phyloP scores from a whole-genome alignment of 1,140 invertebrate genomes.

The Cylas formicarius region DNA sequence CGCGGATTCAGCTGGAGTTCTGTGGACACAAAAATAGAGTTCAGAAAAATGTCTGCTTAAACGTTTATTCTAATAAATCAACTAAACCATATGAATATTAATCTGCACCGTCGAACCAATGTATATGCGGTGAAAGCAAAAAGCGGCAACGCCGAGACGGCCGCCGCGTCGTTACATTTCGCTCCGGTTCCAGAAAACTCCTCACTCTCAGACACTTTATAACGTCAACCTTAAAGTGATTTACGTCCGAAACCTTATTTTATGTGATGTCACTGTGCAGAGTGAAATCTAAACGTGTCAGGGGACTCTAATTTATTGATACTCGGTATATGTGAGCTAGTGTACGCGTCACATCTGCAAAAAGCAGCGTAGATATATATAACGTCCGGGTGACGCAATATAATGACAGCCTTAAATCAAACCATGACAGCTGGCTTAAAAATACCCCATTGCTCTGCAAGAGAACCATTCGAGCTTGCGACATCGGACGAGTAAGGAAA shows the following conservation, averaged over 20 bases:
- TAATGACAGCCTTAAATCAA: slow-evolving; percentile 27
- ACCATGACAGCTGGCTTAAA: slow-evolving; percentile 25
- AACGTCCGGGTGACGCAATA: slow-evolving; percentile 24
- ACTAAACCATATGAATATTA: too few species aligned
- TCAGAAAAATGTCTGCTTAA: too few species aligned
- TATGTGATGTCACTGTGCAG: slow-evolving; percentile 28
- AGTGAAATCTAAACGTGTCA: slow-evolving; percentile 32
- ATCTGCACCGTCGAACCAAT: too few species aligned
- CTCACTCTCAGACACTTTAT: too few species aligned
- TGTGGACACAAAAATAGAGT: too few species aligned
- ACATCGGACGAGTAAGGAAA: too few species aligned
- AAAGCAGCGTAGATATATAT: slow-evolving; percentile 27
- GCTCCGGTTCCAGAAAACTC: too few species aligned
- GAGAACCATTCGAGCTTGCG: too few species aligned
- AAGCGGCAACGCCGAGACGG: slow-evolving; percentile 15
- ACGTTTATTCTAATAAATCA: too few species aligned
- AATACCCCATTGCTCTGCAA: slow-evolving; percentile 24
- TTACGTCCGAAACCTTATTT: slow-evolving; percentile 32
- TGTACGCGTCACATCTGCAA: slow-evolving; percentile 29
- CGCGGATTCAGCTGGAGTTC: too few species aligned
- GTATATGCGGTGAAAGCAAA: slow-evolving; percentile 5
- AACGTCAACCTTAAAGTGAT: slow-evolving; percentile 24
- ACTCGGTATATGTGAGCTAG: slow-evolving; percentile 24
- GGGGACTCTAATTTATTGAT: slow-evolving; percentile 28
- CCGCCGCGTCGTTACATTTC: too few species aligned